phyloP scores from a whole-genome alignment of 1,140 invertebrate genomes.

The Drosophila auraria region DNA sequence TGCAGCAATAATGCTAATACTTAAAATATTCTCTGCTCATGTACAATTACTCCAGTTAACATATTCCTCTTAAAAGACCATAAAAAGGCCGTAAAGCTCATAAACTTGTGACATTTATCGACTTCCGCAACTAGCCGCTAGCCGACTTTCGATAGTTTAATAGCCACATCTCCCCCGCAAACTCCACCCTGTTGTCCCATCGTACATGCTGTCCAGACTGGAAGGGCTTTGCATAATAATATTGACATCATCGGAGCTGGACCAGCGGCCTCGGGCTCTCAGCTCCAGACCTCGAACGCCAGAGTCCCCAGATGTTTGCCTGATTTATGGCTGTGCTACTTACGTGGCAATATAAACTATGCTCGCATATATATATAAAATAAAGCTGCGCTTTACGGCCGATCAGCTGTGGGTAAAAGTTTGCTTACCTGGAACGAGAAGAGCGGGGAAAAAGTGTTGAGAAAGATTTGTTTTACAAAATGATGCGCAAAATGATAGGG shows the following conservation, averaged over 20 bases:
- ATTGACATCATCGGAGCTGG: conserved; percentile 67
- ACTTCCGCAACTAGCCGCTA: neutral
- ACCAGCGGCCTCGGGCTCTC: conserved; percentile 11
- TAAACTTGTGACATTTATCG: neutral
- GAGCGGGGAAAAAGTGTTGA: conserved; percentile 24
- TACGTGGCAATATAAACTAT: conserved; percentile 67
- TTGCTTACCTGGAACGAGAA: conserved; percentile 63
- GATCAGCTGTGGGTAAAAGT: conserved; percentile 71
- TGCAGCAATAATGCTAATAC: too few relatives aligned
- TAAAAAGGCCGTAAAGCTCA: neutral
- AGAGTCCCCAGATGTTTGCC: conserved; percentile 49
- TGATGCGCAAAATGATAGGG: conserved; percentile 44
- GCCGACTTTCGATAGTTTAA: conserved; percentile 25
- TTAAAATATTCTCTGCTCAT: neutral
- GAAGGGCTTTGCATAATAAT: conserved; percentile 64
- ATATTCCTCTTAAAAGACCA: neutral
- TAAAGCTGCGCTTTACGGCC: conserved; percentile 24
- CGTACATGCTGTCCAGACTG: conserved; percentile 17
- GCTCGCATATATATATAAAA: conserved; percentile 17
- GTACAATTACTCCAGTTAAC: neutral
- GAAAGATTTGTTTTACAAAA: conserved; percentile 52
- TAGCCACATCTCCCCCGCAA: neutral
- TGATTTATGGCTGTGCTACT: conserved; percentile 78
- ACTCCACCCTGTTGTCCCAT: neutral
- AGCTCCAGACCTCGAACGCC: conserved; percentile 1